Conservation (phyloP, 2,113 vertebrate species). For the Pollachius pollachius region DNA sequence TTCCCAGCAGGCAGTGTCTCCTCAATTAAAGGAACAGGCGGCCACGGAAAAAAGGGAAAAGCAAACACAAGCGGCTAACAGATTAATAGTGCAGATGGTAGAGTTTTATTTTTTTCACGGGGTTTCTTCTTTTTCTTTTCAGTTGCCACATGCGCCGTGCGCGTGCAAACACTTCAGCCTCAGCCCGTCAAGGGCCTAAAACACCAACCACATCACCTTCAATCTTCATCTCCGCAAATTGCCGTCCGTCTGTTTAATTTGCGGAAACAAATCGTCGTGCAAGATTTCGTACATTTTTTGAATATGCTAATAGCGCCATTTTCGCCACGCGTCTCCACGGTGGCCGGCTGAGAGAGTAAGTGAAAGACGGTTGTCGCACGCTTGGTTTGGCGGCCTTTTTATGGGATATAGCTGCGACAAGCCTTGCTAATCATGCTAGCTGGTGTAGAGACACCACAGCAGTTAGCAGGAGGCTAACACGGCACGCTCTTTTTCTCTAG, state of each 20-base stretch:
- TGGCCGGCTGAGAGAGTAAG: constrained; percentile 18
- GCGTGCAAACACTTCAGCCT: constrained; percentile 1
- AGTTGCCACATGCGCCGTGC: neutral
- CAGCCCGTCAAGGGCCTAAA: neutral
- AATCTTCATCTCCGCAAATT: constrained; percentile 9
- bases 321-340: constrained; percentile 5
- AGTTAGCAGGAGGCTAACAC: neutral
- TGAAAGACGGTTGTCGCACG: constrained; percentile 4
- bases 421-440: constrained; percentile 17
- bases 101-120: no score
- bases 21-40: neutral
- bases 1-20: neutral
- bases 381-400: constrained; percentile 19
- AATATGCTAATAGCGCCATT: constrained; percentile 26
- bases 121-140: neutral
- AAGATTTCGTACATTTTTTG: constrained; percentile 9
- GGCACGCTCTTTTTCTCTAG: no score
- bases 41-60: constrained; percentile 22
- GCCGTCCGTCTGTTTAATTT: constrained; percentile 31
- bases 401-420: constrained; percentile 1
- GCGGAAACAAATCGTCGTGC: constrained; percentile 19
- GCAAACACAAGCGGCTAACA: constrained; percentile 4
- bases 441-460: neutral
- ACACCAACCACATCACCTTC: neutral
- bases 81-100: constrained; percentile 29